Evolutionary conservation across 2,113 vertebrate species (phyloP).

Genomic region (Gyps fulvus): DNA sequence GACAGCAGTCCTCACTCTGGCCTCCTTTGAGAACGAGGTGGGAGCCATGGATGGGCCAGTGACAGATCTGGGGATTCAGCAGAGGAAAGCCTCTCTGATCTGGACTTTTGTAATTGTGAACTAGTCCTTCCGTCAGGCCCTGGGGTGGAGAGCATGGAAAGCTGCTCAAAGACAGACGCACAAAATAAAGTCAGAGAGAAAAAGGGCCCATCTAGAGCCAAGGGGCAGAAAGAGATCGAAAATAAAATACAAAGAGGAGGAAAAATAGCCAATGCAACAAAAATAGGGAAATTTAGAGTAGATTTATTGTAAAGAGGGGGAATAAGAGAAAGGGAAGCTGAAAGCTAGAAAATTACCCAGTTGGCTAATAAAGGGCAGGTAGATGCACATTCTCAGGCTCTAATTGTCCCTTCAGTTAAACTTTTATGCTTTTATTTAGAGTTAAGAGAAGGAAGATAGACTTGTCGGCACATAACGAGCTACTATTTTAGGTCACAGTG

Average conservation of each 20-base stretch:
- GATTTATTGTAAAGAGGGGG: not conserved
- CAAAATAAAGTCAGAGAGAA: not conserved
- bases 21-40: rapidly evolving
- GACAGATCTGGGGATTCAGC: not conserved
- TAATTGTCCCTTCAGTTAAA: not conserved
- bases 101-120: not conserved
- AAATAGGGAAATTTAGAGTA: not conserved
- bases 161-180: not conserved
- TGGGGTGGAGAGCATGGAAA: not conserved
- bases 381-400: not conserved
- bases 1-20: not conserved
- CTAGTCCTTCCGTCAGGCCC: not conserved
- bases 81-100: not conserved
- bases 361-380: not conserved
- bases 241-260: not conserved
- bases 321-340: not conserved
- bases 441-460: not conserved
- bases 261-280: not conserved
- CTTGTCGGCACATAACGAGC: not conserved
- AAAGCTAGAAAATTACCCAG: not conserved
- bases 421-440: not conserved
- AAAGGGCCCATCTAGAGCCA: not conserved
- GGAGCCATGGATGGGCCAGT: not conserved
- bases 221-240: not conserved
- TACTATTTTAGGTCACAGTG: not conserved